These are phyloP conservation scores for Myotis findleyi DNA, from an alignment of 2,797 vertebrate species.

Conservation along the genomic window DNA sequence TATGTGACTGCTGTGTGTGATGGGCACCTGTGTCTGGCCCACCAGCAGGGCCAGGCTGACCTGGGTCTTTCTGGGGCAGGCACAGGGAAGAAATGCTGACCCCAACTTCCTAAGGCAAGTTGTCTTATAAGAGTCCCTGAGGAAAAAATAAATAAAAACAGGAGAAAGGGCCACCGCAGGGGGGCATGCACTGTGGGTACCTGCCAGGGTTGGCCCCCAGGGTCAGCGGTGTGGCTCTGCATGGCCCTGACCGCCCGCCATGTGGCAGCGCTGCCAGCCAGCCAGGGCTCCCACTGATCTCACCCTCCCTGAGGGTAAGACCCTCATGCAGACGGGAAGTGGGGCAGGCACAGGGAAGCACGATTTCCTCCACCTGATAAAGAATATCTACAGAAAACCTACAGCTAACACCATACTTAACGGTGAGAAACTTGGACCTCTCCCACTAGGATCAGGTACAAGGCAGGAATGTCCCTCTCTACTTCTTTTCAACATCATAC, in stretches of 20 bases:
- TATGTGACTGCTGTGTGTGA: background rate
- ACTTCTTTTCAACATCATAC: background rate
- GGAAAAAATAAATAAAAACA: background rate
- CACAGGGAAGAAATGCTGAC: background rate
- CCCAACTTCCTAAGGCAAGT: background rate
- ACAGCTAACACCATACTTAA: background rate
- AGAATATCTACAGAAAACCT: background rate
- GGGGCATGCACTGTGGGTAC: background rate
- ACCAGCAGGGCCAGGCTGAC: background rate
- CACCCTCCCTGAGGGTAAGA: background rate
- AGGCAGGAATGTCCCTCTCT: background rate
- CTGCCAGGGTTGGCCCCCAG: background rate
- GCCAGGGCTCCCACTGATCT: background rate
- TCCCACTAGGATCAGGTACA: too few relatives aligned
- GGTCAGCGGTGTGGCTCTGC: accelerated
- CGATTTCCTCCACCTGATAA: background rate
- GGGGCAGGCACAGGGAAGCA: too few relatives aligned
- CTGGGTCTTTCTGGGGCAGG: too few relatives aligned
- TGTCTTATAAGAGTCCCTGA: background rate
- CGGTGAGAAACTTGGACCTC: background rate
- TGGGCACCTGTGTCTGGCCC: background rate
- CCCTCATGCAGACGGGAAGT: too few relatives aligned
- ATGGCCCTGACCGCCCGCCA: background rate
- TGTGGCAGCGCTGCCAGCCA: background rate
- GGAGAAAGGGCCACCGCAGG: accelerated